phyloP scores from a whole-genome alignment of 2,888 invertebrate genomes.

The Pycnomerus fuliginosus region DNA sequence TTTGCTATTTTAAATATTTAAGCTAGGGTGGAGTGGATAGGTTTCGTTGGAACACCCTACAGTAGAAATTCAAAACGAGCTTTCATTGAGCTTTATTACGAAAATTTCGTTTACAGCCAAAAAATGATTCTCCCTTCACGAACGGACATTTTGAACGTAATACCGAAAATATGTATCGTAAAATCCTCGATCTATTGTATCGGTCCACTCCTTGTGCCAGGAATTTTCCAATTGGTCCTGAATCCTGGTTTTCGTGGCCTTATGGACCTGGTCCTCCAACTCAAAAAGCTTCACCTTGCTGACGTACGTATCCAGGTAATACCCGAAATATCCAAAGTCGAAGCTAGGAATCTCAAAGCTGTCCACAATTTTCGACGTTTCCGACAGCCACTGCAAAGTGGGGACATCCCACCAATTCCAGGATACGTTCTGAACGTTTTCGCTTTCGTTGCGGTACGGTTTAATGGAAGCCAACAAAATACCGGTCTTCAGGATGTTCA shows the following conservation, averaged over 20 bases:
- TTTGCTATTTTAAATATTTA: too few relatives aligned
- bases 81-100: too few relatives aligned
- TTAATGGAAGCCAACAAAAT: conserved; percentile 47
- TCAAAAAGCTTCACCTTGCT: conserved; percentile 41
- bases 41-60: too few relatives aligned
- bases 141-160: conserved; percentile 12
- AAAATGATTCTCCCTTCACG: too few relatives aligned
- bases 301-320: conserved; percentile 37
- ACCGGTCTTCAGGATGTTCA: conserved; percentile 46
- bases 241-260: conserved; percentile 48
- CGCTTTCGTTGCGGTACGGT: conserved; percentile 26
- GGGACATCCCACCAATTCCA: conserved; percentile 53
- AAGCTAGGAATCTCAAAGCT: conserved; percentile 23
- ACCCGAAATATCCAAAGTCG: conserved; percentile 11
- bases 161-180: conserved; percentile 6
- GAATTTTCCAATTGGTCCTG: conserved; percentile 51
- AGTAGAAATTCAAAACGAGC: too few relatives aligned
- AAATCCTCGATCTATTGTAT: conserved; percentile 28
- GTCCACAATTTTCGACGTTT: conserved; percentile 40
- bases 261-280: conserved; percentile 47
- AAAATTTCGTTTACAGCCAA: too few relatives aligned
- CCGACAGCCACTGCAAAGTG: conserved; percentile 49
- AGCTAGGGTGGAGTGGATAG: too few relatives aligned
- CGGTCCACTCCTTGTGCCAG: conserved; percentile 53
- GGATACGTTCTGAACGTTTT: conserved; percentile 35